Evolutionary conservation across 2,113 vertebrate species (phyloP), one percentile per base, ranked within the genome.

Genomic region (Candoia aspera): DNA sequence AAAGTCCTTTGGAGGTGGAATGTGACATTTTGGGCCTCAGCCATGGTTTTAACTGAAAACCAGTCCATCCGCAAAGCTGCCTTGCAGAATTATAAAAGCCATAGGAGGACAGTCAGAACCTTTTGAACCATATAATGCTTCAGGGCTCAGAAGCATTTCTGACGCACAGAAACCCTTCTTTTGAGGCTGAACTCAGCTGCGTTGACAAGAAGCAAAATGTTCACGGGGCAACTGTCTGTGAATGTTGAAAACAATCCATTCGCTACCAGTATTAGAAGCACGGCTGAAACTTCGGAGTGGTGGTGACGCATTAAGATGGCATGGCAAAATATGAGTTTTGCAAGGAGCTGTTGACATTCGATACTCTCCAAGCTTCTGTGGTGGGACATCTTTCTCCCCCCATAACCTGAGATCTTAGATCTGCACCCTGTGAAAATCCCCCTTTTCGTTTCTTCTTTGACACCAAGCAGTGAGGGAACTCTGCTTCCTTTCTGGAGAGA

Each of bases 381-480:
- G 49, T 91, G 90, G 13, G 12, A 29, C 26, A n/a, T 90, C 21
- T 53, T 29, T 33, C 85, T 29, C 53, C 1, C 8, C 54, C 6
- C 55, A 23, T 49, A 53, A 79, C 90, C 23, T 94, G 9, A 54
- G 86, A 33, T 93, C 87, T 33, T 37, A 3, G 3, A 5, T 91
- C 92, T 94, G 84, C 87, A 86, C 60, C 0, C 42, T 0, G 86
- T 54, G 26, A 23, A 96, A 95, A 92, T 95, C 92, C 93, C 17
- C 0, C 0, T 93, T 97, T 95, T 95, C 92, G 95, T 96, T 90
- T 92, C 37, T 88, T 9, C 55, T 62, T 94, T 93, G 90, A 33
- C 79, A 94, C 0, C 93, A 91, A 37, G 79, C 95, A 95, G 87
- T 95, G 90, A 88, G 73, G 86, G 17, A 0, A 87, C 90, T 94